Conservation (phyloP, 2,113 vertebrate genomes). For the Edolisoma coerulescens region DNA sequence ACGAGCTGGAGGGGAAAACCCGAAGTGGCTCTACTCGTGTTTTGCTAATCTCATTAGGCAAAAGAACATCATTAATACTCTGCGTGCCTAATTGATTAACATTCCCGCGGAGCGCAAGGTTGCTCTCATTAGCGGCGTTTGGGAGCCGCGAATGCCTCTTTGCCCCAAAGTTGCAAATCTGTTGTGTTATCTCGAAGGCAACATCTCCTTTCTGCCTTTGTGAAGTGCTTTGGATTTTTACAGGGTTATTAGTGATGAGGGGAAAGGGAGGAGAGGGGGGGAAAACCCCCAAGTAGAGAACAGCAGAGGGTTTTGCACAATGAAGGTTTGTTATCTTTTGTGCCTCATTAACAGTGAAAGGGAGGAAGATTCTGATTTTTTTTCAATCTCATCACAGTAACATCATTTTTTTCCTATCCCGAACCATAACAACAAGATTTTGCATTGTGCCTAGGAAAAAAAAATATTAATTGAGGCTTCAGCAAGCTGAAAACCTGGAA, state of each 20-base stretch:
- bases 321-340: neutral
- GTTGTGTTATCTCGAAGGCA: neutral
- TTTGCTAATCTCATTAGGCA: slow-evolving; percentile 51
- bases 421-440: neutral
- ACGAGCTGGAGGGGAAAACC: neutral
- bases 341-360: neutral
- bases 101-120: neutral
- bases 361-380: neutral
- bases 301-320: neutral
- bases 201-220: neutral
- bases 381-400: neutral
- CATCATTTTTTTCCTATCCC: neutral
- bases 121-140: neutral
- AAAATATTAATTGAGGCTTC: neutral
- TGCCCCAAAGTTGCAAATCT: neutral
- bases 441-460: neutral
- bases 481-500: neutral
- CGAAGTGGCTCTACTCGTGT: neutral
- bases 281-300: neutral
- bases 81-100: slow-evolving; percentile 36
- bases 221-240: neutral
- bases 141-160: neutral
- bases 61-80: slow-evolving; percentile 29
- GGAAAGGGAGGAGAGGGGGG: neutral
- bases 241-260: neutral